Percentiles rank a stretch among this genome's conserved stretches.
These are phyloP conservation scores for Erythrolamprus reginae DNA, from an alignment of 2,113 vertebrate species.

Conservation along the genomic window DNA sequence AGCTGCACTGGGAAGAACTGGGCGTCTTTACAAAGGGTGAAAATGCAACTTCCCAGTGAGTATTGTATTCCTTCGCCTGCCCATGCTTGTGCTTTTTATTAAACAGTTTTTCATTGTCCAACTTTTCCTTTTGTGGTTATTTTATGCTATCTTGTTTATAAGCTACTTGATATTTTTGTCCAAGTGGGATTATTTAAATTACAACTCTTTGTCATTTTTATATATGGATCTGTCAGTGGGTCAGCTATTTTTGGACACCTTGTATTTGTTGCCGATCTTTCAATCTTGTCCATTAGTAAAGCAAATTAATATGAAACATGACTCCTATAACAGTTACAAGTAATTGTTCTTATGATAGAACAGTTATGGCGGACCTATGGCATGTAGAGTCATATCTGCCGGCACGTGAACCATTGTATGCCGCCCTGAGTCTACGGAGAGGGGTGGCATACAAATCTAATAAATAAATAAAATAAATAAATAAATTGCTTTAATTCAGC, in stretches of 20 bases:
- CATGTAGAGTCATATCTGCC: too few species aligned
- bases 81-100: not conserved
- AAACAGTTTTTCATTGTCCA: not conserved
- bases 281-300: not conserved
- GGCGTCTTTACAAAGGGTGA: conserved; percentile 66
- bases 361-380: too few species aligned
- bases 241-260: not conserved
- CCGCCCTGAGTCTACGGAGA: too few species aligned
- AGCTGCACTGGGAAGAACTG: conserved; percentile 75
- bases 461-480: too few species aligned
- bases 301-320: not conserved
- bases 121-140: not conserved
- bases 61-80: conserved; percentile 24
- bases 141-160: not conserved
- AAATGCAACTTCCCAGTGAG: conserved; percentile 70
- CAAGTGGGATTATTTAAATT: not conserved
- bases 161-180: not conserved
- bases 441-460: too few species aligned
- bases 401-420: too few species aligned
- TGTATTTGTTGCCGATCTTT: not conserved
- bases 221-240: not conserved
- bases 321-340: not conserved
- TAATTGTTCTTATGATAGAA: not conserved
- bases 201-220: not conserved
- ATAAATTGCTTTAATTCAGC: too few species aligned